A percentile compares a stretch with the other conserved stretches of the same genome.
Evolutionary conservation across 2,888 invertebrate species (phyloP).

Genomic region (Mechanitis messenoides): DNA sequence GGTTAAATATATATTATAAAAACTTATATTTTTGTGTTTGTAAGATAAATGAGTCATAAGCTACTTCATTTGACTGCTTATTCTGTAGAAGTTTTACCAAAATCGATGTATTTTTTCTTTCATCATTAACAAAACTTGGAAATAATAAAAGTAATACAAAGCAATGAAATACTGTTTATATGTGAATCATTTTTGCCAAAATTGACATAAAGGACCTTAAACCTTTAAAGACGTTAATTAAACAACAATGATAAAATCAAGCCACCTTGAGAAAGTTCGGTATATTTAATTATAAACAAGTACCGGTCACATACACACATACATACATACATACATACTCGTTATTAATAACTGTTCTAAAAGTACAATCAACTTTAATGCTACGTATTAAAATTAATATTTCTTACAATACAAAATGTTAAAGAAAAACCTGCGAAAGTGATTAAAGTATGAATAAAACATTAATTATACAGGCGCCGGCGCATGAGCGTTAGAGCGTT

Average conservation of each 20-base stretch:
- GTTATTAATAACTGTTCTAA: conserved; percentile 39
- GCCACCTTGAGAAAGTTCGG: conserved; percentile 22
- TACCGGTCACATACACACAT: conserved; percentile 24
- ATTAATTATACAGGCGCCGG: conserved; percentile 25
- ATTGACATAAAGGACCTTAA: too few species aligned
- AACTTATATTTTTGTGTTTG: too few species aligned
- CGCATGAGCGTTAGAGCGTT: conserved; percentile 10
- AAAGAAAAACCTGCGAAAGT: conserved; percentile 25
- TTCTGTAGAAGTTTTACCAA: too few species aligned
- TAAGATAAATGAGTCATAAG: neutral
- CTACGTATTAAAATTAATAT: conserved; percentile 14
- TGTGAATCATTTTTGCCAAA: too few species aligned
- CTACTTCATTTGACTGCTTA: neutral
- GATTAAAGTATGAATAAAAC: conserved; percentile 23
- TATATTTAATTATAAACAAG: conserved; percentile 27
- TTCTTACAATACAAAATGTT: conserved; percentile 11
- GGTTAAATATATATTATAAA: too few species aligned
- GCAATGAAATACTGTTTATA: too few species aligned
- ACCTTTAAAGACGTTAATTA: neutral
- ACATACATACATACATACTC: conserved; percentile 48
- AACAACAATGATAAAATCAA: conserved; percentile 3
- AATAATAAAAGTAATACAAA: too few species aligned
- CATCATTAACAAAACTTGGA: too few species aligned
- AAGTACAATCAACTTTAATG: conserved; percentile 23
- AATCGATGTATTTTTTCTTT: too few species aligned